A percentile compares a stretch with the other conserved stretches of the same genome.
These are phyloP conservation scores for Arctopsyche grandis DNA, from an alignment of 1,140 invertebrate species.

Conservation along the genomic window DNA sequence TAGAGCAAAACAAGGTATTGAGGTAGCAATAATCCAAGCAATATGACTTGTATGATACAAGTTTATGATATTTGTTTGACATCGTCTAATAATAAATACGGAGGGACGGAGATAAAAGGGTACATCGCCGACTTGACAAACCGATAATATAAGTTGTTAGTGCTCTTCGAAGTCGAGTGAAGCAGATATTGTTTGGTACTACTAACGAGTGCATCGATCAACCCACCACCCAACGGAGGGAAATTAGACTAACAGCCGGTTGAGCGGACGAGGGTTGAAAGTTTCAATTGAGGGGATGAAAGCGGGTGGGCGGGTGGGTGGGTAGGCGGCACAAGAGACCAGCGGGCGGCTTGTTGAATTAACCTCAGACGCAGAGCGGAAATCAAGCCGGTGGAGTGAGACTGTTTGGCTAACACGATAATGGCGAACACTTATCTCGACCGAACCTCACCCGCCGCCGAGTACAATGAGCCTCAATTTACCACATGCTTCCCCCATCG, in stretches of 20 bases:
- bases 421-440: slow-evolving; percentile 39
- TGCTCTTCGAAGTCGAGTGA: no score
- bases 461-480: slow-evolving; percentile 36
- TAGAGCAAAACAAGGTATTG: no score
- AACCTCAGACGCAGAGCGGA: slow-evolving; percentile 40
- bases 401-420: slow-evolving; percentile 46
- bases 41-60: no score
- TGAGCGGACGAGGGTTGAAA: slow-evolving; percentile 8
- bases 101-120: no score
- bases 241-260: neutral
- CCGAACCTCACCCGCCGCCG: slow-evolving; percentile 5
- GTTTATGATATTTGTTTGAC: no score
- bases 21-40: no score
- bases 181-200: no score
- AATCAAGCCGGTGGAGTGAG: slow-evolving; percentile 46
- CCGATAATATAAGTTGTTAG: no score
- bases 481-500: slow-evolving; percentile 33
- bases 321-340: slow-evolving; percentile 16
- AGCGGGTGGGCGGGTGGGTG: neutral
- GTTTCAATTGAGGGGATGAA: slow-evolving; percentile 19
- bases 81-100: no score
- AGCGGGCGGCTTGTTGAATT: slow-evolving; percentile 30
- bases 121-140: no score
- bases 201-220: neutral
- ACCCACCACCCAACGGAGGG: neutral